These are phyloP conservation scores for Montipora capricornis DNA, from an alignment of 64 coral and sea anemone genomes.

Conservation along the genomic window DNA sequence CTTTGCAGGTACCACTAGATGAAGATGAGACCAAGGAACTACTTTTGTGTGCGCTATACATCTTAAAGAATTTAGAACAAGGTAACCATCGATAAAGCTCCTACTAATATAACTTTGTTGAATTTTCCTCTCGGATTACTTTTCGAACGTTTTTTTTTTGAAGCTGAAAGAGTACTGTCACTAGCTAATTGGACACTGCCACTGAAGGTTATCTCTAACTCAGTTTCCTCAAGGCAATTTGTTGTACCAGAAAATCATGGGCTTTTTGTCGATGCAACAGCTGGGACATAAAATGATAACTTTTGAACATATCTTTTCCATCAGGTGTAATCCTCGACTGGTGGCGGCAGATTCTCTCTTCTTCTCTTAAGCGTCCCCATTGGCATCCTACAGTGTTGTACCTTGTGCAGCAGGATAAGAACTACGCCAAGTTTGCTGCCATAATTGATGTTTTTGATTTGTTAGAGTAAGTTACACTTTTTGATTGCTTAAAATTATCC, in stretches of 20 bases:
- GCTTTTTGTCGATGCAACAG: no score
- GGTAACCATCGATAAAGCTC: constrained; percentile 17
- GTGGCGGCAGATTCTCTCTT: constrained; percentile 93
- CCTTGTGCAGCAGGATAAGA: constrained; percentile 91
- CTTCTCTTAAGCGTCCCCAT: constrained; percentile 78
- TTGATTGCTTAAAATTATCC: background rate
- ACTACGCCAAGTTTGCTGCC: constrained; percentile 97
- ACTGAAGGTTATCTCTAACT: no score
- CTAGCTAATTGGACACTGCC: no score
- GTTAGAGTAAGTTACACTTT: constrained; percentile 73
- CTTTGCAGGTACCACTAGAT: constrained; percentile 91
- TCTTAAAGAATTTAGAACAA: constrained; percentile 98
- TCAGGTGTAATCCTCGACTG: constrained; percentile 95
- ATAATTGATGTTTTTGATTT: constrained; percentile 98
- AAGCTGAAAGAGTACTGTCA: no score
- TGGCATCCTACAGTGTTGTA: constrained; percentile 92
- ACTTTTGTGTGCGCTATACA: constrained; percentile 88
- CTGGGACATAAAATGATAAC: no score
- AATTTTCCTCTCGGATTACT: background rate
- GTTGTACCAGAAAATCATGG: no score
- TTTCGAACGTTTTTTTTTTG: background rate
- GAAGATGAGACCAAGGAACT: constrained; percentile 97
- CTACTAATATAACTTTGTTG: background rate
- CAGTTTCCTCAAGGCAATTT: no score
- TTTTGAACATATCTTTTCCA: background rate